phyloP scores from a whole-genome alignment of 2,113 vertebrate species.

The Myotis brandtii region DNA sequence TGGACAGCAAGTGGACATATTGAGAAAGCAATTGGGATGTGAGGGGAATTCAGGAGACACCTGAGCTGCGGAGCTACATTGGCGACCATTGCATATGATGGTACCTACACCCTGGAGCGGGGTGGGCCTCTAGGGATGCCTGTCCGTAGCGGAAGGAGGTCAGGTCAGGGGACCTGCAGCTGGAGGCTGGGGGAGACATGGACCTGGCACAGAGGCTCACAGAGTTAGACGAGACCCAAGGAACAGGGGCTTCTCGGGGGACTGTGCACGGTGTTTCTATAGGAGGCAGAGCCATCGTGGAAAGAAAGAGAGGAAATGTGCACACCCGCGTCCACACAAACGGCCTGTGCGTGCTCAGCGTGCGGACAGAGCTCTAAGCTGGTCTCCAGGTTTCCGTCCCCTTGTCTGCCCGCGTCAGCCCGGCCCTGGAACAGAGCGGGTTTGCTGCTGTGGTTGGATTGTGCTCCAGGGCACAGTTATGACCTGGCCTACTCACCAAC shows the following conservation, averaged over 20 bases:
- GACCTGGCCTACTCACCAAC: background rate
- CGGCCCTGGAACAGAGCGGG: no score
- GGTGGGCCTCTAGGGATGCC: no score
- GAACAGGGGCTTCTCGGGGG: background rate
- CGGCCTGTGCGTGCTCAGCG: background rate
- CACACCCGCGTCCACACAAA: no score
- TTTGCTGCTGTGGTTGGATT: background rate
- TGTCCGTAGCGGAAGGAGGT: background rate
- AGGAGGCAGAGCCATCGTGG: background rate
- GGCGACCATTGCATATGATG: no score
- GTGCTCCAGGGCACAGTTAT: background rate
- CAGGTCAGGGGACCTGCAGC: background rate
- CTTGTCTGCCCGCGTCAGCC: no score
- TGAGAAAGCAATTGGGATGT: background rate
- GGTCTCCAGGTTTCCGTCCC: background rate
- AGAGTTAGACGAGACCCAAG: background rate
- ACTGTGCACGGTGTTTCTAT: background rate
- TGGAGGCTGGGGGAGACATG: background rate
- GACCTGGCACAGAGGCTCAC: background rate
- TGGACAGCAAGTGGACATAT: background rate
- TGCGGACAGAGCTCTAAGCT: background rate
- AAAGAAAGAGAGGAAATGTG: background rate
- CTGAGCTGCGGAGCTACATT: background rate
- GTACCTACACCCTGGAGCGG: background rate
- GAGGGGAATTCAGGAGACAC: background rate